These are phyloP conservation scores for Pelecanus crispus DNA, from an alignment of 2,113 vertebrate species.

Conservation along the genomic window DNA sequence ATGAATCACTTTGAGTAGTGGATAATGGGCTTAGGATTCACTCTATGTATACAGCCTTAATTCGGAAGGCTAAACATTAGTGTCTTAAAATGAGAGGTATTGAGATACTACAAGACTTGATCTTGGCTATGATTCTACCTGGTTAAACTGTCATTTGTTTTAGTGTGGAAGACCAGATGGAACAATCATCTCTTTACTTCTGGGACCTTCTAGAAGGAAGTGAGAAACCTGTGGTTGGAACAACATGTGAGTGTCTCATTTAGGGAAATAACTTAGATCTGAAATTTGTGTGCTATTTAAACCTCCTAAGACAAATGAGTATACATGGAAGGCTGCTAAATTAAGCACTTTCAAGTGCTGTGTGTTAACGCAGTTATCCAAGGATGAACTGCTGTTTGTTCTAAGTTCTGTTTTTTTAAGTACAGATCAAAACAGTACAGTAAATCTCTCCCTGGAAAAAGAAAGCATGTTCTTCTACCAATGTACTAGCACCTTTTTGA, in stretches of 20 bases:
- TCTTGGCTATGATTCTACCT: not conserved
- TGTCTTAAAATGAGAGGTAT: not conserved
- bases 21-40: not conserved
- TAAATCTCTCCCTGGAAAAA: not conserved
- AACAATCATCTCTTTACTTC: conserved; percentile 82
- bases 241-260: conserved; percentile 83
- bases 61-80: not conserved
- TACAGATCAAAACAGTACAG: not conserved
- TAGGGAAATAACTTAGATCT: not conserved
- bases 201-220: conserved; percentile 91
- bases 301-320: not conserved
- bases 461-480: not conserved
- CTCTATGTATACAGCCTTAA: not conserved
- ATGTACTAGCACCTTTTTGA: not conserved
- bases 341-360: not conserved
- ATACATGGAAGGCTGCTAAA: not conserved
- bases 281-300: not conserved
- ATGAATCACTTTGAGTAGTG: not conserved
- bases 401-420: not conserved
- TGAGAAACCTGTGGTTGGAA: conserved; percentile 88
- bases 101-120: not conserved
- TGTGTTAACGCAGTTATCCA: accelerated
- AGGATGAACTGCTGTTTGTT: not conserved
- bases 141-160: not conserved
- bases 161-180: conserved; percentile 89